Conservation (phyloP, 2,888 invertebrate species). For the Capitulum mitella region DNA sequence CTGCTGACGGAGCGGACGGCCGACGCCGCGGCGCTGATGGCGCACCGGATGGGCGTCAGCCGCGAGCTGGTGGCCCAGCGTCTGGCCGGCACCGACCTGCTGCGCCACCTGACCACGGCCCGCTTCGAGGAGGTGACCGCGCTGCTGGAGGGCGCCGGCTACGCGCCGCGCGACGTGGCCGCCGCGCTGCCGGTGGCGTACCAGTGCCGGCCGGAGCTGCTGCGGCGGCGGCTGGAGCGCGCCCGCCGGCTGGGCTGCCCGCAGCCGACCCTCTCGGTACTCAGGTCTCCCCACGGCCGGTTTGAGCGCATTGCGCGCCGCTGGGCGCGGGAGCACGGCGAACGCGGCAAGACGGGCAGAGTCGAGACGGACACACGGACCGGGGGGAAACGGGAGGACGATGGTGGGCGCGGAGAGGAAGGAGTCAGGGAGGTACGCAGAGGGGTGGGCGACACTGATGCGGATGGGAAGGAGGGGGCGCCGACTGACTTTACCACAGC, state of each 20-base stretch:
- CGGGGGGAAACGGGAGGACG: too few species aligned
- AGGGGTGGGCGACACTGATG: not conserved
- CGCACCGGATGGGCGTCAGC: not conserved
- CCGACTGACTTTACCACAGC: too few species aligned
- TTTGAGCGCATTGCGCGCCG: not conserved
- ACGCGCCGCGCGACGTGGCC: not conserved
- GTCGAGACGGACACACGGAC: too few species aligned
- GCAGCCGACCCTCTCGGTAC: not conserved
- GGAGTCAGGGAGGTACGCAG: not conserved
- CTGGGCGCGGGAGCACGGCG: not conserved
- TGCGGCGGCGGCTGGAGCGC: not conserved
- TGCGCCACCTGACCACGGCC: not conserved
- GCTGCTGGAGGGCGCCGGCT: not conserved
- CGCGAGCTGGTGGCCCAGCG: not conserved
- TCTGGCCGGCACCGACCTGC: not conserved
- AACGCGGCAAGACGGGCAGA: too few species aligned
- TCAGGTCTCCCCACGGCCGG: not conserved
- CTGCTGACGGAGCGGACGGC: not conserved
- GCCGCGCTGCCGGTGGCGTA: not conserved
- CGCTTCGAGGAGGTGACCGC: not conserved
- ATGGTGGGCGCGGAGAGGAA: not conserved
- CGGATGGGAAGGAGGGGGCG: not conserved
- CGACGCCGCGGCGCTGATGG: not conserved
- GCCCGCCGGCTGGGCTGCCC: not conserved
- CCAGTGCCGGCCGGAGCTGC: not conserved